phyloP scores from a whole-genome alignment of 2,888 invertebrate species.

The Mallateleia sp. region DNA sequence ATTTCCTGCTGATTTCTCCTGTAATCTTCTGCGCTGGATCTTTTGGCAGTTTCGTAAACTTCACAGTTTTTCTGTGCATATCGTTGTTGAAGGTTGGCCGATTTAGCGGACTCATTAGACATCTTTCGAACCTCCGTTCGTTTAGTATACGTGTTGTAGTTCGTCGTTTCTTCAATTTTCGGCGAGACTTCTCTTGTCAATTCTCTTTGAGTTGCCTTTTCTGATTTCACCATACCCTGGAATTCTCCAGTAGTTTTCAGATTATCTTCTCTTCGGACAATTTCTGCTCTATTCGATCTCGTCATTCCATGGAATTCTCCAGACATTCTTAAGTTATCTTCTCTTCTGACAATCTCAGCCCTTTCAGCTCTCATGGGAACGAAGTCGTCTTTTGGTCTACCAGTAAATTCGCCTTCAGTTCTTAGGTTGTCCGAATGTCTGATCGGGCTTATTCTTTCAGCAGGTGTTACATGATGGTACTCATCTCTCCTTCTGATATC shows the following conservation, averaged over 20 bases:
- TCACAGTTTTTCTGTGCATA: constrained; percentile 89
- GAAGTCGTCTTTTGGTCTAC: constrained; percentile 88
- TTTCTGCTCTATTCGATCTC: constrained; percentile 85
- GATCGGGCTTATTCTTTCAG: constrained; percentile 88
- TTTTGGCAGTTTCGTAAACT: constrained; percentile 74
- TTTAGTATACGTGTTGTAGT: constrained; percentile 90
- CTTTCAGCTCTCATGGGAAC: constrained; percentile 91
- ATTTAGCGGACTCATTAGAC: constrained; percentile 89
- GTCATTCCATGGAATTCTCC: constrained; percentile 90
- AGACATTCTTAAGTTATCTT: constrained; percentile 89
- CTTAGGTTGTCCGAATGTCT: constrained; percentile 90
- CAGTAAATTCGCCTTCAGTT: constrained; percentile 90
- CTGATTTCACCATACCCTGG: constrained; percentile 78
- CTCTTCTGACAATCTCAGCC: constrained; percentile 90
- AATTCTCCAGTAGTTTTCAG: constrained; percentile 87
- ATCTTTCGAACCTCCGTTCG: constrained; percentile 85
- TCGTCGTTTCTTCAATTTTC: constrained; percentile 90
- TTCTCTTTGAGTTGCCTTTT: constrained; percentile 90
- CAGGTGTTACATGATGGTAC: constrained; percentile 90
- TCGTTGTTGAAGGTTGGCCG: constrained; percentile 88
- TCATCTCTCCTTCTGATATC: constrained; percentile 91
- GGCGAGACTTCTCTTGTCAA: constrained; percentile 90
- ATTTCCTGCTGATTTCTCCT: constrained; percentile 79
- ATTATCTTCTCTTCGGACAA: constrained; percentile 89
- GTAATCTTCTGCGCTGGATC: constrained; percentile 38